Evolutionary conservation across 2,888 invertebrate genomes (phyloP).

Genomic region (Saturnia japonica): DNA sequence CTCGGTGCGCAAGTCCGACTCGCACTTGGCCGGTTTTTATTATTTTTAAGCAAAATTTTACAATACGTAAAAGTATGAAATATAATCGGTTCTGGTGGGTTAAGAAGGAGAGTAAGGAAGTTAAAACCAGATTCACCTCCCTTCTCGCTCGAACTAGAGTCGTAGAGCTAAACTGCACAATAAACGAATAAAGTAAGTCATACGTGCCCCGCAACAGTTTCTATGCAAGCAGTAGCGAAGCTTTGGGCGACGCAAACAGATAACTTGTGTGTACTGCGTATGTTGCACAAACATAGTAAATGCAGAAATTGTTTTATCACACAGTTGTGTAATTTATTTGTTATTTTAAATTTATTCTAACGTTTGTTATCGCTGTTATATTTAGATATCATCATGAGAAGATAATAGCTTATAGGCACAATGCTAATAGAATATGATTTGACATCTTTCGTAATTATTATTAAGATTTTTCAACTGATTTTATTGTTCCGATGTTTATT

Average conservation of each 20-base stretch:
- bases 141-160: neutral
- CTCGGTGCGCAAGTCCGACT: too few species aligned
- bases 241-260: neutral
- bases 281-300: neutral
- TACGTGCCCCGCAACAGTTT: neutral
- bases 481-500: neutral
- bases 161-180: neutral
- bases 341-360: neutral
- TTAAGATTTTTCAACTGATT: neutral
- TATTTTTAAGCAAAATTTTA: too few species aligned
- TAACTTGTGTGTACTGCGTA: neutral
- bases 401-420: neutral
- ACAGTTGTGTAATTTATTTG: neutral
- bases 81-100: too few species aligned
- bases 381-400: neutral
- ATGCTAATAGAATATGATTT: neutral
- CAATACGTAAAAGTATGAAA: too few species aligned
- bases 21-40: too few species aligned
- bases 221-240: neutral
- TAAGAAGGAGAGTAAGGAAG: too few species aligned
- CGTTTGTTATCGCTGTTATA: neutral
- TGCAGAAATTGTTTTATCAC: conserved; percentile 2
- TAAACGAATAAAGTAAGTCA: neutral
- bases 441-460: neutral
- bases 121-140: neutral